phyloP scores from a whole-genome alignment of 1,140 invertebrate genomes.

The Luehdorfia chinensis region DNA sequence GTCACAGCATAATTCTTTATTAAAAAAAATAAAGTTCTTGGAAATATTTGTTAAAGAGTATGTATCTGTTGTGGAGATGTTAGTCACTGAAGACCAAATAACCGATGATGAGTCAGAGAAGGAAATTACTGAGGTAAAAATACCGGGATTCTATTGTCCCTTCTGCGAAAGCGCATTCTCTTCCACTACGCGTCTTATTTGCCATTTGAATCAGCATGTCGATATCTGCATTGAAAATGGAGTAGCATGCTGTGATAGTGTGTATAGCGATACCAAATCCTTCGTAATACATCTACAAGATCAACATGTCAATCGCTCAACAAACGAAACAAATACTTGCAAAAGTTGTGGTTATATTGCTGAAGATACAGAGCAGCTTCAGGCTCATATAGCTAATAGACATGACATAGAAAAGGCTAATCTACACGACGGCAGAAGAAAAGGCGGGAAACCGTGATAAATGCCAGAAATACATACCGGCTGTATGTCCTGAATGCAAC shows the following conservation, averaged over 20 bases:
- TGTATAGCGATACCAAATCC: conserved; percentile 30
- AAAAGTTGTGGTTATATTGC: conserved; percentile 39
- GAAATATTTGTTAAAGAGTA: conserved; percentile 44
- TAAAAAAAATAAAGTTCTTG: not conserved
- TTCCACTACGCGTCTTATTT: conserved; percentile 39
- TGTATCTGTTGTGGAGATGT: conserved; percentile 48
- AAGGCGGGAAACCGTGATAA: conserved; percentile 22
- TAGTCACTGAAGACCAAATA: conserved; percentile 28
- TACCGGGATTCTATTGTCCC: conserved; percentile 41
- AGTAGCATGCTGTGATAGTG: conserved; percentile 36
- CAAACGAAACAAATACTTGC: conserved; percentile 15
- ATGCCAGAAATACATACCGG: conserved; percentile 48
- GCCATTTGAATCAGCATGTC: conserved; percentile 48
- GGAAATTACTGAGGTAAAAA: conserved; percentile 7
- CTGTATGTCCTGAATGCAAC: conserved; percentile 50
- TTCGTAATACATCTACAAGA: conserved; percentile 43
- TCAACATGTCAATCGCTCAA: conserved; percentile 27
- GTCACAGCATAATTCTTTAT: conserved; percentile 23
- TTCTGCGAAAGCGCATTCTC: conserved; percentile 55
- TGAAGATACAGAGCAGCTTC: conserved; percentile 21
- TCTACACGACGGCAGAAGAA: conserved; percentile 1
- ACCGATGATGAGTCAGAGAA: not conserved
- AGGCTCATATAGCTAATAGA: conserved; percentile 30
- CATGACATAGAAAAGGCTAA: conserved; percentile 24
- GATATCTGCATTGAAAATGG: conserved; percentile 32